Conservation (phyloP, 30 jellyfish, hydroid and myxozoan genomes). For the Haliclystus octoradiatus region DNA sequence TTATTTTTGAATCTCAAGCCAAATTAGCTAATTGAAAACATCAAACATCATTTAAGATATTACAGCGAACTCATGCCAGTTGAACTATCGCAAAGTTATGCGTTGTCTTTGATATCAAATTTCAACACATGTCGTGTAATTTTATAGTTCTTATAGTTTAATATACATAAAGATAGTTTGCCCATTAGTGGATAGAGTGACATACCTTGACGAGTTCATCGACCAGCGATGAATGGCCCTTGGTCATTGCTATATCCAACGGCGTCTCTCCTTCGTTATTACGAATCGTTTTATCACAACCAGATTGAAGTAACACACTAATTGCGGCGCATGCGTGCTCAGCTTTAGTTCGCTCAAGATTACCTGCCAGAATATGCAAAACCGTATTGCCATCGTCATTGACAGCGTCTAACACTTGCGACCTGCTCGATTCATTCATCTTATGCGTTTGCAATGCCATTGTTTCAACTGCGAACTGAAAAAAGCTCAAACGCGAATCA, state of each 20-base stretch:
- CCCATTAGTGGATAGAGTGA: too few species aligned
- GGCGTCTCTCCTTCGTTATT: constrained; percentile 69
- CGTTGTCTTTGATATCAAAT: too few species aligned
- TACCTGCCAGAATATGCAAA: constrained; percentile 79
- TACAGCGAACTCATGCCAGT: too few species aligned
- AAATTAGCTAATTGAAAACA: too few species aligned
- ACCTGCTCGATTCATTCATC: constrained; percentile 46
- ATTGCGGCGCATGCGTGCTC: constrained; percentile 88
- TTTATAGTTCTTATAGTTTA: too few species aligned
- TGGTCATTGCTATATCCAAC: constrained; percentile 75
- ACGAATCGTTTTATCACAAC: constrained; percentile 78
- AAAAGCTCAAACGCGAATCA: constrained; percentile 73
- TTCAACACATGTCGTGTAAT: too few species aligned
- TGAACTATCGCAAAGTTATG: too few species aligned
- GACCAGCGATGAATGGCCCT: constrained; percentile 65
- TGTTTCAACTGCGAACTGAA: constrained; percentile 70
- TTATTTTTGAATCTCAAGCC: too few species aligned
- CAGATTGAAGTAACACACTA: constrained; percentile 62
- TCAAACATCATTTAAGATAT: too few species aligned
- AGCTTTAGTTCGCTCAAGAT: constrained; percentile 53
- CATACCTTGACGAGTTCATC: constrained; percentile 98
- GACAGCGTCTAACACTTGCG: constrained; percentile 59
- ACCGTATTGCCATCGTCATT: constrained; percentile 87
- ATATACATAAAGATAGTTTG: too few species aligned
- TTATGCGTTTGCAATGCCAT: constrained; percentile 69